These are phyloP conservation scores for Eristalinus aeneus DNA, from an alignment of 2,888 invertebrate species.

Conservation along the genomic window DNA sequence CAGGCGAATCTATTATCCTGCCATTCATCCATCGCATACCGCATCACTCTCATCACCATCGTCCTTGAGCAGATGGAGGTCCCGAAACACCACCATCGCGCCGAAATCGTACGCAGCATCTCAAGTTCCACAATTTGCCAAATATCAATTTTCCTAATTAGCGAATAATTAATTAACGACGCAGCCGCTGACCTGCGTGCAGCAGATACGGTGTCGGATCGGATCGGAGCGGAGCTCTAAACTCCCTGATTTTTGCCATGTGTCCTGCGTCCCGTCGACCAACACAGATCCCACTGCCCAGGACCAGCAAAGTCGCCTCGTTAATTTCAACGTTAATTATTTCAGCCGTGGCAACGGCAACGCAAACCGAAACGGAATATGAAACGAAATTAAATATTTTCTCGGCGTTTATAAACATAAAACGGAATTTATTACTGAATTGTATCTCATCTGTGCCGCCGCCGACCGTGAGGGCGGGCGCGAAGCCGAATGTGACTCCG, in stretches of 20 bases:
- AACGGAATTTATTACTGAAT: constrained; percentile 53
- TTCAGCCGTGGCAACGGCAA: neutral
- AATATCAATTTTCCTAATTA: constrained; percentile 51
- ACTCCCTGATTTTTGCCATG: neutral
- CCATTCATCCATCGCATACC: neutral
- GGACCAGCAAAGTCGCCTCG: constrained; percentile 24
- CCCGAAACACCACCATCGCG: neutral
- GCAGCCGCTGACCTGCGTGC: neutral
- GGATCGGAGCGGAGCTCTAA: neutral
- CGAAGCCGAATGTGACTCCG: neutral
- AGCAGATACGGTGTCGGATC: neutral
- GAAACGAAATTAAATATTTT: constrained; percentile 55
- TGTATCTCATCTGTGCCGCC: constrained; percentile 3
- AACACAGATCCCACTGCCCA: neutral
- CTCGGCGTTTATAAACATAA: constrained; percentile 53
- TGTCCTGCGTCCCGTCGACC: neutral
- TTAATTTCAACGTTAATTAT: constrained; percentile 51
- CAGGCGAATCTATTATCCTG: neutral
- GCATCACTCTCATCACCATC: neutral
- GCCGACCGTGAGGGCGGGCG: neutral
- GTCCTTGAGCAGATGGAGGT: neutral
- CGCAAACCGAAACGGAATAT: constrained; percentile 19
- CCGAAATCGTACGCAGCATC: neutral
- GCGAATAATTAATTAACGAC: constrained; percentile 50
- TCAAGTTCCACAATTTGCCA: constrained; percentile 20